Percentiles rank a stretch among this genome's conserved stretches.
Evolutionary conservation across 1,140 invertebrate genomes (phyloP).

Genomic region (Drosophila repletoides): DNA sequence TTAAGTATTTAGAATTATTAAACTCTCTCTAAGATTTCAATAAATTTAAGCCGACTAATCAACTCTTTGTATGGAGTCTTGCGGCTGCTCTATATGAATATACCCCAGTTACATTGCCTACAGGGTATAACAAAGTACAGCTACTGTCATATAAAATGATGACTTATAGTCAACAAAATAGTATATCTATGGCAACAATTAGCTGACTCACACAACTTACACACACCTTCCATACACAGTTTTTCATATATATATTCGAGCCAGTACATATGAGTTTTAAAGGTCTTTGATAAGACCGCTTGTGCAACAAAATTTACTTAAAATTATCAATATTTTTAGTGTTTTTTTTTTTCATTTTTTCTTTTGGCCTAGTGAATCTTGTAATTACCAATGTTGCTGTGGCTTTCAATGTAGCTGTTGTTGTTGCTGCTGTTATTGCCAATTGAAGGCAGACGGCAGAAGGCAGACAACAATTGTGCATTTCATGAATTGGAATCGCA

Average conservation of each 20-base stretch:
- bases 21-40: no score
- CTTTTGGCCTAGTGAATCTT: conserved; percentile 20
- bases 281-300: conserved; percentile 23
- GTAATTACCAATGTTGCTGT: conserved; percentile 63
- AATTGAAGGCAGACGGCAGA: conserved; percentile 38
- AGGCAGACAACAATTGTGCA: conserved; percentile 70
- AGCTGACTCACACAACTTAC: conserved; percentile 2
- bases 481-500: conserved; percentile 71
- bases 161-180: conserved; percentile 1
- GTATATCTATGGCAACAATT: background rate
- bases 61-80: no score
- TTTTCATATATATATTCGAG: background rate
- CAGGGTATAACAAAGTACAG: background rate
- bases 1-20: no score
- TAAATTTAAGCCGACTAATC: no score
- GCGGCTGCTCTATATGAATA: no score
- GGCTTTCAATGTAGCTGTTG: conserved; percentile 16
- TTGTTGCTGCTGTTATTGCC: conserved; percentile 23
- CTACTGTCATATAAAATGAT: background rate
- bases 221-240: background rate
- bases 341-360: no score
- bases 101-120: background rate
- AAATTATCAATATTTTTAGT: conserved; percentile 33
- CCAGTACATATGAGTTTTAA: background rate
- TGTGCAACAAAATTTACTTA: conserved; percentile 26